A percentile compares a stretch with the other conserved stretches of the same genome.
These are phyloP conservation scores for Echinarachnius parma DNA, from an alignment of 53 echinoderm and acorn worm species.

Conservation along the genomic window DNA sequence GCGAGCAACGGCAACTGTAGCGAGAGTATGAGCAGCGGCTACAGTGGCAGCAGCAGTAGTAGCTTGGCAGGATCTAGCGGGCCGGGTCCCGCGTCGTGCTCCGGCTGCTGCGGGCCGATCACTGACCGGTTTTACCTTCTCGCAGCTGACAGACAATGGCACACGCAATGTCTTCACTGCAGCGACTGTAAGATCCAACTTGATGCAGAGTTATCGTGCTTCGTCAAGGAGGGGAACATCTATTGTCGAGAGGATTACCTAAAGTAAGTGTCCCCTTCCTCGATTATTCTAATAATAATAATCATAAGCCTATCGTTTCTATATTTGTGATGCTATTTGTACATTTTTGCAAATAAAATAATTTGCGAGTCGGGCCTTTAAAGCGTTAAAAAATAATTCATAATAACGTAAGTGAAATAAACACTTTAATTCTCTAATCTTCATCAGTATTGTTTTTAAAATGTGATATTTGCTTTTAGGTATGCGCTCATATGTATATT, in stretches of 20 bases:
- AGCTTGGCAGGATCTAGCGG: neutral
- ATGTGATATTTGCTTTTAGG: too few species aligned
- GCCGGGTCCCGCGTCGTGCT: conserved; percentile 56
- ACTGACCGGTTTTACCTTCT: conserved; percentile 81
- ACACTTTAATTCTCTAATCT: too few species aligned
- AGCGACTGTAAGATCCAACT: conserved; percentile 77
- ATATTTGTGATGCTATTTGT: too few species aligned
- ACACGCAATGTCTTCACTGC: conserved; percentile 71
- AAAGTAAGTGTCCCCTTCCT: conserved; percentile 67
- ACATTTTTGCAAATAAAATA: too few species aligned
- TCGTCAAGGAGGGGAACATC: conserved; percentile 88
- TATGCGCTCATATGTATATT: too few species aligned
- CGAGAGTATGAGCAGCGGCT: conserved; percentile 5
- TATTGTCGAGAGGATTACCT: conserved; percentile 96
- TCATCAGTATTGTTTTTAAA: too few species aligned
- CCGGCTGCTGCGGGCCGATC: conserved; percentile 84
- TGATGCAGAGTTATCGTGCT: conserved; percentile 88
- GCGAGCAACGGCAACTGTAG: neutral
- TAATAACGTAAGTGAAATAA: too few species aligned
- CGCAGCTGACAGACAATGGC: conserved; percentile 92
- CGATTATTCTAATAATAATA: too few species aligned
- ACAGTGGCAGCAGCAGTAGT: conserved; percentile 2
- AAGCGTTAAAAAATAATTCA: too few species aligned
- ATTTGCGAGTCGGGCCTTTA: too few species aligned
- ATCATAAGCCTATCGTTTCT: too few species aligned